Conservation (phyloP, 2,888 invertebrate genomes). For the Cepaea hortensis region DNA sequence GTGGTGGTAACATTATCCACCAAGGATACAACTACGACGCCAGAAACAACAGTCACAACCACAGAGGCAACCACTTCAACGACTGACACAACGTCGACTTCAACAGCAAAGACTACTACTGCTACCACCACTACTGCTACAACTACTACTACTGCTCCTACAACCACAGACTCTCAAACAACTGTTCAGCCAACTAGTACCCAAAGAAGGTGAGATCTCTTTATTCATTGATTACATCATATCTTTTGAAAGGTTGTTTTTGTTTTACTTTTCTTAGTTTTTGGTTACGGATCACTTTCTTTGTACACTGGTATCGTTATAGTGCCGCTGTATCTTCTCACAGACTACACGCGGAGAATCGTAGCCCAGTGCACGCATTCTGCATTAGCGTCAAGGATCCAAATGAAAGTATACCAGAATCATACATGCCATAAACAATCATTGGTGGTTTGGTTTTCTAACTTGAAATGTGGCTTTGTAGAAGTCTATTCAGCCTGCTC, state of each 20-base stretch:
- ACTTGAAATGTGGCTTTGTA: too few species aligned
- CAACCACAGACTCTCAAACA: not conserved
- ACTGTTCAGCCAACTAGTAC: not conserved
- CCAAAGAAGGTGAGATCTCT: not conserved
- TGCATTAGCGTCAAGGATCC: too few species aligned
- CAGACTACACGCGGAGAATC: too few species aligned
- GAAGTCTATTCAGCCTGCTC: too few species aligned
- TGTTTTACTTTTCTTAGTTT: not conserved
- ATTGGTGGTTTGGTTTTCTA: too few species aligned
- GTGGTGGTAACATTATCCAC: not conserved
- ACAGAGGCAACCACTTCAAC: not conserved
- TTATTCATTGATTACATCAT: too few species aligned
- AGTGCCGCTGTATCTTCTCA: too few species aligned
- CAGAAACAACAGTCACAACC: not conserved
- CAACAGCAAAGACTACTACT: not conserved
- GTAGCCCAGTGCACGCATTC: too few species aligned
- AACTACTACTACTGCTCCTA: not conserved
- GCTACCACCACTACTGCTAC: not conserved
- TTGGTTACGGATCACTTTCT: too few species aligned
- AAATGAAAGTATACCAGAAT: too few species aligned
- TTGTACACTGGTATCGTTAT: too few species aligned
- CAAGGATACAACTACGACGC: not conserved
- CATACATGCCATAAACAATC: too few species aligned
- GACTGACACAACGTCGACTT: not conserved
- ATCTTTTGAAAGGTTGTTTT: not conserved